Evolutionary conservation across 2,888 invertebrate genomes (phyloP), one percentile per base, ranked within the genome.

Genomic region (Stomorhina lunata): DNA sequence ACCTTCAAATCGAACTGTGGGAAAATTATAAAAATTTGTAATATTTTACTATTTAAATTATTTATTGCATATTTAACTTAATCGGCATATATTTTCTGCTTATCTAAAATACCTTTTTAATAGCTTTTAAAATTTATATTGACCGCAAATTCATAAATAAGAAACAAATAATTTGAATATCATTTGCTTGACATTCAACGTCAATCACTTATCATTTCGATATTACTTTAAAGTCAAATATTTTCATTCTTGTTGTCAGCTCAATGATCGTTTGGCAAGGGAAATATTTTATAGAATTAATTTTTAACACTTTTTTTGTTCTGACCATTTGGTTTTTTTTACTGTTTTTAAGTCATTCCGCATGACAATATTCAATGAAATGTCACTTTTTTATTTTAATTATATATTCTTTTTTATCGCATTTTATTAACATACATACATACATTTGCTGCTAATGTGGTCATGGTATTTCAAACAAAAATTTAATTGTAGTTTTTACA

Each of bases 101-200:
- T 65, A 65, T 43, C 37, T 65, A 37, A 69, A 61, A 72, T 61
- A 72, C 15, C 12, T 43, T 66, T 75, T 66, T 22, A 76, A 66
- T 59, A 25, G 6, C 17, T 72, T 77, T 53, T 53, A 7, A 40
- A 77, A 66, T 66, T 53, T 12, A 68, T 79, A 43, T 48, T 22
- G 22, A 22, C 7, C 4, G 10, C 17, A 32, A 25, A 50, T 66
- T 61, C 40, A 71, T 65, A 69, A 71, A 59, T 66, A 53, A 59
- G 27, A 72, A 55, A 55, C 59, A 69, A 34, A 57, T 63, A 20
- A 48, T 81, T 78, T 81, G 37, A 48, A 57, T 81, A 73, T 63
- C 48, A 65, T 17, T n/a, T 81, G 73, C 63, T 78, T 81, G 81
- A 73, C 81, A 75, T 75, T 75, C 78, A 81, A 57, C 57, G 81